Conservation (phyloP, 1,140 invertebrate species). For the Pseudoatta argentina region DNA sequence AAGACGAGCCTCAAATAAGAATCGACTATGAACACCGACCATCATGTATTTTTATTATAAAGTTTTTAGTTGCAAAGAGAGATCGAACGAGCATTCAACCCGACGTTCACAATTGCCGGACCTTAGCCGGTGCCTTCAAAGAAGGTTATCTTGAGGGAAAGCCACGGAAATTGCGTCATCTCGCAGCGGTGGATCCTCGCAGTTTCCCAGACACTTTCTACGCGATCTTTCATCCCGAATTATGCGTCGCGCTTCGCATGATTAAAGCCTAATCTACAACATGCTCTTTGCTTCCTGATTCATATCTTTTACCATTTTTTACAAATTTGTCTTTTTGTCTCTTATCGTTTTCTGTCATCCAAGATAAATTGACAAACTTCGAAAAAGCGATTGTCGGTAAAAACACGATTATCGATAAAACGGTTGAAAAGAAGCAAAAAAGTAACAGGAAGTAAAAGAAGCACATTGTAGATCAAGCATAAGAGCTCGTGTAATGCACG, state of each 20-base stretch:
- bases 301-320: no score
- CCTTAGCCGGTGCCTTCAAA: neutral
- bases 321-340: no score
- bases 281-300: no score
- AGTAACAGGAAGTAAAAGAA: no score
- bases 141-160: conserved; percentile 61
- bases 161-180: conserved; percentile 63
- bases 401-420: no score
- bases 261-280: conserved; percentile 27
- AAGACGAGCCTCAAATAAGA: no score
- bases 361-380: no score
- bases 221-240: conserved; percentile 42
- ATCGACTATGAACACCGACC: no score
- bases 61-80: neutral
- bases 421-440: no score
- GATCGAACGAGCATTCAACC: neutral
- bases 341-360: no score
- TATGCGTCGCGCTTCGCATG: conserved; percentile 54
- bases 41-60: neutral
- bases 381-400: no score
- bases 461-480: no score
- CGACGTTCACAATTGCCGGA: neutral
- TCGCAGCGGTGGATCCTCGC: conserved; percentile 30
- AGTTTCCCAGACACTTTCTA: conserved; percentile 76
- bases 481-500: neutral